These are phyloP conservation scores for Bhutanitis thaidina DNA, from an alignment of 2,888 invertebrate genomes.

Conservation along the genomic window DNA sequence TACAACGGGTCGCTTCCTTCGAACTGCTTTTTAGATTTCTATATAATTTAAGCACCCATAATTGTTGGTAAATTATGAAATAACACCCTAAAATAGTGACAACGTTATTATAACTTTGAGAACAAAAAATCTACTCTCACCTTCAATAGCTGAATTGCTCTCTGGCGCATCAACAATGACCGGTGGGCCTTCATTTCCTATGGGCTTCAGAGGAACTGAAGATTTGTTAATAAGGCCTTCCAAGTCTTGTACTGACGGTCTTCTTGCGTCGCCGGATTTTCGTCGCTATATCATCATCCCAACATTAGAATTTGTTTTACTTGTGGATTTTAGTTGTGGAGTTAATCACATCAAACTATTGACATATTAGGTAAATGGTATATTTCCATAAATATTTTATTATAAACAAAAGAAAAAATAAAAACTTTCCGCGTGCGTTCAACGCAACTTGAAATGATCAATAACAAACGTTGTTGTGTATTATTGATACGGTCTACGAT, in stretches of 20 bases:
- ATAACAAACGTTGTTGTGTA: no score
- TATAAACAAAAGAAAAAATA: no score
- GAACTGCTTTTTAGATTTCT: conserved; percentile 5
- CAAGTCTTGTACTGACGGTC: conserved; percentile 93
- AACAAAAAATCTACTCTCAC: no score
- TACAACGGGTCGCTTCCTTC: background rate
- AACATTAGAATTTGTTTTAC: conserved; percentile 28
- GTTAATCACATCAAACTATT: conserved; percentile 52
- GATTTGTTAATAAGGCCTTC: conserved; percentile 95
- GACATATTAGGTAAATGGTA: background rate
- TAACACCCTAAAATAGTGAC: background rate
- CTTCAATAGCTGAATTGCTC: conserved; percentile 98
- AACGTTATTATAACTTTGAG: no score
- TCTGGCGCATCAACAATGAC: conserved; percentile 95
- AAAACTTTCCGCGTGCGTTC: no score
- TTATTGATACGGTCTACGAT: no score
- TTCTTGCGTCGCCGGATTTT: conserved; percentile 93
- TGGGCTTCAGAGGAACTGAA: conserved; percentile 91
- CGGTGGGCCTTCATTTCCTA: conserved; percentile 91
- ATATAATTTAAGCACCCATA: no score
- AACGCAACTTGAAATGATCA: no score
- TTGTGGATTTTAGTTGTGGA: background rate
- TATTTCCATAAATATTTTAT: no score
- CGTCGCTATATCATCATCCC: conserved; percentile 80
- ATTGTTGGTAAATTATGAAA: no score